Conservation (phyloP, 1,140 invertebrate genomes). For the Aethina tumida region DNA sequence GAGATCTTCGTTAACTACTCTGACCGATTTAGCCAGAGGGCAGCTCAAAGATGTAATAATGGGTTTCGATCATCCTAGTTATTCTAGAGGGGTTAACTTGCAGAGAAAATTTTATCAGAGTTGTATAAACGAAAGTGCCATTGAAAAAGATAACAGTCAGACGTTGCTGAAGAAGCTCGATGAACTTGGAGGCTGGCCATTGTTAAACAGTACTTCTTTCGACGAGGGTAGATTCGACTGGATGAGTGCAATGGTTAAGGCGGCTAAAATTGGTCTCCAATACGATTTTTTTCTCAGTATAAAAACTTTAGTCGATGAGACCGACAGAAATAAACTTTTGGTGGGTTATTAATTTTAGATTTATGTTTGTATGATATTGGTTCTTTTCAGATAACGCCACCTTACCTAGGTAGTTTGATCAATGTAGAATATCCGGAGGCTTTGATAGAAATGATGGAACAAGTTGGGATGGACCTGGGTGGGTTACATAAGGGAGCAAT, state of each 20-base stretch:
- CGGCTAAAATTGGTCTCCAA: conserved; percentile 63
- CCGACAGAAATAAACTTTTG: conserved; percentile 5
- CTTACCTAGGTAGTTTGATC: too few species aligned
- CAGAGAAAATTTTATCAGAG: conserved; percentile 67
- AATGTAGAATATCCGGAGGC: too few species aligned
- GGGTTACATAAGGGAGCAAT: not conserved
- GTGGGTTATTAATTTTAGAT: conserved; percentile 1
- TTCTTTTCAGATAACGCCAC: conserved; percentile 14
- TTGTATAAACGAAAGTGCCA: conserved; percentile 70
- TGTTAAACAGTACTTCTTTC: conserved; percentile 66
- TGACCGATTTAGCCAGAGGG: conserved; percentile 10
- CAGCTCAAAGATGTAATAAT: conserved; percentile 16
- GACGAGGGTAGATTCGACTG: conserved; percentile 51
- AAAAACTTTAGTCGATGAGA: conserved; percentile 55
- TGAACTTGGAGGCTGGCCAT: conserved; percentile 71
- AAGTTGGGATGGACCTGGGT: conserved; percentile 7
- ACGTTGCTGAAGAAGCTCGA: conserved; percentile 58
- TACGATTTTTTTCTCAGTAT: conserved; percentile 82
- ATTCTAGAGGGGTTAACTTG: conserved; percentile 32
- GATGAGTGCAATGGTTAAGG: conserved; percentile 68
- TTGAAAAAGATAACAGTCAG: conserved; percentile 56
- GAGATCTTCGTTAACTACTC: conserved; percentile 4
- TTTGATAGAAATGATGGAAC: conserved; percentile 1
- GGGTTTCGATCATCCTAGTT: conserved; percentile 1
- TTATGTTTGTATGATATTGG: not conserved